Conservation (phyloP, 2,113 vertebrate genomes). For the Excalfactoria chinensis region DNA sequence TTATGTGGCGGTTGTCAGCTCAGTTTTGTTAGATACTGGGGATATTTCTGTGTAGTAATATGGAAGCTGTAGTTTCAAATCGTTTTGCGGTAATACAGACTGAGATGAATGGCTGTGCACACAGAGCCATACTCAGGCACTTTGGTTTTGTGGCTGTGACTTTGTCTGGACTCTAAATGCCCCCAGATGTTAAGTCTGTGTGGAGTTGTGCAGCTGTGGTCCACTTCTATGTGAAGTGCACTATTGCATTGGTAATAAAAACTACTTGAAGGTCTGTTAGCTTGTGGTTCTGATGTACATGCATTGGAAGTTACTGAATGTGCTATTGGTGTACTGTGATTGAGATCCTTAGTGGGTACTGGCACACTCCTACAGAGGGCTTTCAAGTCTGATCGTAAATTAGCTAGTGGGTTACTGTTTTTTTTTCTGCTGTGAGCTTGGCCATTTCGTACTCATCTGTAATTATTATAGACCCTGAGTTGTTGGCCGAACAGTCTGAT, state of each 20-base stretch:
- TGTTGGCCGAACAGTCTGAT: not conserved
- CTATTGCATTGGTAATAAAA: not conserved
- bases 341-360: not conserved
- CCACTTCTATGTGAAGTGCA: not conserved
- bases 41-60: not conserved
- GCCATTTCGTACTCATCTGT: not conserved
- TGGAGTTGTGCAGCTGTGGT: not conserved
- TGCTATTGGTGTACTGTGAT: rapidly evolving
- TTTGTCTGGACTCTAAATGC: not conserved
- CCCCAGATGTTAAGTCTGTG: not conserved
- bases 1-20: not conserved
- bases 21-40: not conserved
- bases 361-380: rapidly evolving
- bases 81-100: not conserved
- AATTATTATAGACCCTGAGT: not conserved
- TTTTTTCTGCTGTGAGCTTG: not conserved
- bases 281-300: not conserved
- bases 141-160: not conserved
- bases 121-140: rapidly evolving
- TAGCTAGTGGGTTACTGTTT: not conserved
- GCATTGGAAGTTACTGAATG: not conserved
- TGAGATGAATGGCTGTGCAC: not conserved
- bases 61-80: not conserved
- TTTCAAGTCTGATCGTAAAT: not conserved
- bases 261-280: not conserved